A percentile compares a stretch with the other conserved stretches of the same genome.
Evolutionary conservation across 2,113 vertebrate species (phyloP).

Genomic region (Bothrops jararaca): DNA sequence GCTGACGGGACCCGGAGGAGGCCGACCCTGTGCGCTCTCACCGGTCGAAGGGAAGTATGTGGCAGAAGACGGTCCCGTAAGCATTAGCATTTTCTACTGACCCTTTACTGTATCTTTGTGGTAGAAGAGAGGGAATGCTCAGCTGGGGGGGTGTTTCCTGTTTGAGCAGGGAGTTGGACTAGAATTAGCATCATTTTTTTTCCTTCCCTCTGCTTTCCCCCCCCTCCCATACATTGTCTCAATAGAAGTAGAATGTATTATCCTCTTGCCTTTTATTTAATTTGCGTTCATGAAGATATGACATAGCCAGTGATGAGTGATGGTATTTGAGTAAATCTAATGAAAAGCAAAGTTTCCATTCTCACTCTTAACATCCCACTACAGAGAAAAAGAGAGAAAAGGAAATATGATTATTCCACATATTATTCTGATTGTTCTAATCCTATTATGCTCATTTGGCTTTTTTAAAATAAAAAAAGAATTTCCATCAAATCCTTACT

Average conservation of each 20-base stretch:
- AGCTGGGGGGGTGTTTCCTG: neutral
- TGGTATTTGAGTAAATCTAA: neutral
- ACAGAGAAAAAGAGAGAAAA: neutral
- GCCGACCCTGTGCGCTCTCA: too few relatives aligned
- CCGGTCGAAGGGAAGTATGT: too few relatives aligned
- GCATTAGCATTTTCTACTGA: neutral
- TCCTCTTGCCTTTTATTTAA: neutral
- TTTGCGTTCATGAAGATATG: neutral
- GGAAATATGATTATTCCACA: neutral
- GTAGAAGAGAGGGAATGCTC: neutral
- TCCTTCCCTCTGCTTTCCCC: neutral
- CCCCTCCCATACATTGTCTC: neutral
- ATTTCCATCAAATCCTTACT: neutral
- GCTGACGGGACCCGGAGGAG: too few relatives aligned
- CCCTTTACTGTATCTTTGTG: neutral
- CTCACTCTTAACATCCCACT: neutral
- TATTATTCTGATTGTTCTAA: neutral
- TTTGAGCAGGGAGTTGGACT: neutral
- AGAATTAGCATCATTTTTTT: neutral
- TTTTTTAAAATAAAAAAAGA: neutral
- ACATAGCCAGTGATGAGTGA: neutral
- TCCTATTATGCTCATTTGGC: neutral
- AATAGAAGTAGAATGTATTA: neutral
- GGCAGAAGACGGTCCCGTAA: too few relatives aligned
- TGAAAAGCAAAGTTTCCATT: neutral